Percentiles rank a stretch among this genome's conserved stretches.
Conservation (phyloP, 1,140 invertebrate genomes). For the Gonioctena quinquepunctata region DNA sequence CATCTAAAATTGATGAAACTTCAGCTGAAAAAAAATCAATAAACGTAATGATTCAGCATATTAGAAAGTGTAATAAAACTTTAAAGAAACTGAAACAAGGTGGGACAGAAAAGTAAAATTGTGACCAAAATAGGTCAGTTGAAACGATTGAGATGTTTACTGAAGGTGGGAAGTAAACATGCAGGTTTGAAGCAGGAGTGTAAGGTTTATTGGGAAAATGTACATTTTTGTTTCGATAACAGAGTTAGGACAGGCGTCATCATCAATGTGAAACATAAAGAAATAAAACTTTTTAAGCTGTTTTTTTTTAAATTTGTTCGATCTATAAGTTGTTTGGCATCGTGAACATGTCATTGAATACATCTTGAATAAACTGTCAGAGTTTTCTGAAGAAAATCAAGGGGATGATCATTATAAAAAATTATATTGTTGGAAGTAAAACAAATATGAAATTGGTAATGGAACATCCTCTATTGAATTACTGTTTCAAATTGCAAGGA, state of each 20-base stretch:
- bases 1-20: too few relatives aligned
- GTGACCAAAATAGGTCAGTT: too few relatives aligned
- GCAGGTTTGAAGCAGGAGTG: not conserved
- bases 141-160: too few relatives aligned
- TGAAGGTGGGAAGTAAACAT: not conserved
- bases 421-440: not conserved
- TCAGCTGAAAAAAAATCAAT: too few relatives aligned
- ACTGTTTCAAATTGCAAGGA: not conserved
- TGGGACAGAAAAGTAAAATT: too few relatives aligned
- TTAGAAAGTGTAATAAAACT: too few relatives aligned
- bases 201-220: not conserved
- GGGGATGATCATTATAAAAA: not conserved
- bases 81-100: too few relatives aligned
- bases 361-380: not conserved
- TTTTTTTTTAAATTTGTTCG: not conserved
- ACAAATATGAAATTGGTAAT: slow-evolving; percentile 6
- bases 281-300: not conserved
- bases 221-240: not conserved
- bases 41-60: too few relatives aligned
- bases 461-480: not conserved
- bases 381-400: not conserved
- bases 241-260: not conserved
- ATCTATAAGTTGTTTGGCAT: not conserved
- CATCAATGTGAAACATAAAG: not conserved
- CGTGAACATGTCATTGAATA: not conserved